Conservation (phyloP, 2,113 vertebrate species). For the Amazona vittata region DNA sequence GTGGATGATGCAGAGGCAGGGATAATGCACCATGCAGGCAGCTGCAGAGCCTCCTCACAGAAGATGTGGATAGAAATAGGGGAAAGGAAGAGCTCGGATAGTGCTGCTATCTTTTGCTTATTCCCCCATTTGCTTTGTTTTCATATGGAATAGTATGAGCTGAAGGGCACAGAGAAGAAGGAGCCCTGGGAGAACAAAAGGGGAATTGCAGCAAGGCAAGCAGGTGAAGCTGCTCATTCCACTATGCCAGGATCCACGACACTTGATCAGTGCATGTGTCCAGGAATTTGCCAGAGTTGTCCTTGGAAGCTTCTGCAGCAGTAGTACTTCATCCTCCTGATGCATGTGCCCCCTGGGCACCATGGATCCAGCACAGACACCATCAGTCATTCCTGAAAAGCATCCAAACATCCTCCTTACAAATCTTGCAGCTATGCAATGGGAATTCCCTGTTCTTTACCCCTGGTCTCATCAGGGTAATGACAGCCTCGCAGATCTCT, state of each 20-base stretch:
- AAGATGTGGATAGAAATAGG: neutral
- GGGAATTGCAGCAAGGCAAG: neutral
- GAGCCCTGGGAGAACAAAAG: neutral
- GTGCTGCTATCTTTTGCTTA: neutral
- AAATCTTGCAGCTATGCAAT: neutral
- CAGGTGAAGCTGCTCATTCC: neutral
- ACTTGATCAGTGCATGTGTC: neutral
- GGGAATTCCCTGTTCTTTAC: neutral
- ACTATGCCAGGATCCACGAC: neutral
- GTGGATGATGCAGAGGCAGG: neutral
- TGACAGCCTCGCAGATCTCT: neutral
- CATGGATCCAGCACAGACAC: neutral
- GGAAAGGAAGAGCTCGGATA: neutral
- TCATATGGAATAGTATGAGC: neutral
- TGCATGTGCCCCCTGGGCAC: neutral
- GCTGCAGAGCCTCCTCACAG: neutral
- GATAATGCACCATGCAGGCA: neutral
- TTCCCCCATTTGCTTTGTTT: neutral
- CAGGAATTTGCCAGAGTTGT: neutral
- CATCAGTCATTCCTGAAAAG: neutral
- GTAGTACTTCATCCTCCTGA: neutral
- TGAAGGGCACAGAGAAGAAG: neutral
- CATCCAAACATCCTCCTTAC: neutral
- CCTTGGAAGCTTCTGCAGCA: neutral
- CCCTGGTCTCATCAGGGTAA: neutral